Percentiles rank a stretch among this genome's conserved stretches.
phyloP scores from a whole-genome alignment of 2,113 vertebrate species.

The Oreochromis aureus region DNA sequence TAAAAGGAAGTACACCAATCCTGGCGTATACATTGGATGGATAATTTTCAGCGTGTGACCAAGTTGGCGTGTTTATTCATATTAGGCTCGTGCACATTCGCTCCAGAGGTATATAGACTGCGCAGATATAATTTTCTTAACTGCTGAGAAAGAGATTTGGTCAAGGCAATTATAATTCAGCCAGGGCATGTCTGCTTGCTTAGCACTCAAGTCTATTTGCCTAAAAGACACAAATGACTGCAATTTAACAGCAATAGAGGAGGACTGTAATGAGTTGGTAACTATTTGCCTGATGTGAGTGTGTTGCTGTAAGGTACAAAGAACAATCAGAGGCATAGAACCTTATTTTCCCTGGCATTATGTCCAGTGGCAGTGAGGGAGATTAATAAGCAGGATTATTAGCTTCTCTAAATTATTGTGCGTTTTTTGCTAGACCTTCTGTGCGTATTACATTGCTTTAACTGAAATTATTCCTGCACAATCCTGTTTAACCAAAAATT shows the following conservation, averaged over 20 bases:
- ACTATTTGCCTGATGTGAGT: conserved; percentile 47
- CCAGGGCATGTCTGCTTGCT: conserved; percentile 43
- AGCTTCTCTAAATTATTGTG: conserved; percentile 11
- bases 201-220: conserved; percentile 52
- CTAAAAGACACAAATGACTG: conserved; percentile 63
- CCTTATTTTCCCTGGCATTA: conserved; percentile 29
- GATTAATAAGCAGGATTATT: conserved; percentile 51
- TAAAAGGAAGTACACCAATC: background rate
- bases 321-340: conserved; percentile 42
- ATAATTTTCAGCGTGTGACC: background rate
- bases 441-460: background rate
- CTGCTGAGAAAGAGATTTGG: conserved; percentile 53
- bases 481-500: background rate
- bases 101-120: background rate
- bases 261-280: conserved; percentile 51
- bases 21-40: background rate
- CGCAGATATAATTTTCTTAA: conserved; percentile 34
- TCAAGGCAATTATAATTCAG: conserved; percentile 55
- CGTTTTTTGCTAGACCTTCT: background rate
- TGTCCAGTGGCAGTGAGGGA: conserved; percentile 44
- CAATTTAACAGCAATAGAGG: conserved; percentile 58
- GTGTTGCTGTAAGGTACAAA: conserved; percentile 39
- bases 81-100: background rate
- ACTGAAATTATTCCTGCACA: background rate
- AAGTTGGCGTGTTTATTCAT: background rate